Base-by-base conservation (phyloP, 2,888 invertebrate species). In the Bedellia somnulentella region DNA sequence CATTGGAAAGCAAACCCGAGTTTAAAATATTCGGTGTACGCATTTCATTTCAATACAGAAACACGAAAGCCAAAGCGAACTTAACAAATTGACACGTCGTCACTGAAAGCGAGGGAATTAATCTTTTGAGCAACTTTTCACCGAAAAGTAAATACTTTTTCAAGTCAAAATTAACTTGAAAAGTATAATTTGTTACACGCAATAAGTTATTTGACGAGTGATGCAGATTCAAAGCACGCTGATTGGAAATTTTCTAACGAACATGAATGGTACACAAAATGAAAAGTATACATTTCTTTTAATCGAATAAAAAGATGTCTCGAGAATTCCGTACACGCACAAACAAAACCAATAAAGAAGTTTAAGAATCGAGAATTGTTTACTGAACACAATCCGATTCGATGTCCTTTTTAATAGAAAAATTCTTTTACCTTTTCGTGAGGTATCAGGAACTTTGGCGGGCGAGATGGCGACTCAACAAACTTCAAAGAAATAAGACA, bases 331-430 rank as follows among this genome's bases (percentile, higher is more conserved):
- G 52, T 56, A 56, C 53, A 57, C 52, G 50, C 52, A 45, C 49
- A 46, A 49, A 55, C 57, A 56, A 59, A 68, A 66, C 62, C 62
- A 67, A 67, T 66, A 68, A 60, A 49, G 52, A 48, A 55, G 47
- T 51, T 46, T 47, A 47, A 44, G 43, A 35, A 41, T 46, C n/a
- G 45, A 47, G 57, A 52, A 67, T 56, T 66, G 64, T 62, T 63
- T 60, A 56, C 63, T 43, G 49, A 51, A 48, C 49, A 48, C 59
- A 52, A 64, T 62, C 58, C 55, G 55, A 55, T 57, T 44, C 49
- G 54, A 46, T 60, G 64, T 64, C 59, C 60, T 58, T 58, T 61
- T 62, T 50, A 60, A 61, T 62, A 45, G 52, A 49, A 57, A n/a
- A 61, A 66, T 67, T 66, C 62, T 59, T 66, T 57, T 57, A 60